Percentiles rank a stretch among this genome's conserved stretches.
Evolutionary conservation across 2,888 invertebrate genomes (phyloP).

Genomic region (Pecten maximus): DNA sequence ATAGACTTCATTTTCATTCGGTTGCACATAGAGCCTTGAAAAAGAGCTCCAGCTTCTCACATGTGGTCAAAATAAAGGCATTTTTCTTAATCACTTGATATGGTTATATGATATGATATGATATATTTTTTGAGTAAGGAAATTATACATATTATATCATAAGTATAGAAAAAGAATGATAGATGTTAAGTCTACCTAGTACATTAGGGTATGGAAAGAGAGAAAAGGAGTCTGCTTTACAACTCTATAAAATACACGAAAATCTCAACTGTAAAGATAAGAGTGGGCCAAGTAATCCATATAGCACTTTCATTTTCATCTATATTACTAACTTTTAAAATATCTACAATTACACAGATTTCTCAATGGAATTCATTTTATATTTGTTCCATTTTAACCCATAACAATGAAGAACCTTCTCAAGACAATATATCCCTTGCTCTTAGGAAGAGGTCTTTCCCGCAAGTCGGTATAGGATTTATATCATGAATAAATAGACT

Average conservation of each 20-base stretch:
- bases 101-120: no score
- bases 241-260: not conserved
- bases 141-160: no score
- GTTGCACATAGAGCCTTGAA: no score
- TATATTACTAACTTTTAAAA: not conserved
- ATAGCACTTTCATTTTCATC: not conserved
- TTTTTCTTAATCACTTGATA: no score
- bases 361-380: not conserved
- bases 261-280: not conserved
- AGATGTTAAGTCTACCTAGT: no score
- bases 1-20: no score
- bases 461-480: not conserved
- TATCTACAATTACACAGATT: not conserved
- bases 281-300: not conserved
- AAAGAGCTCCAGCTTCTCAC: no score
- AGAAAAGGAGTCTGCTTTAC: not conserved
- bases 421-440: not conserved
- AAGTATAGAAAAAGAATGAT: no score
- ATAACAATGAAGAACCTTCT: not conserved
- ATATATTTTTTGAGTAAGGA: no score
- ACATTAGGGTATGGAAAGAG: no score
- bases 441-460: not conserved
- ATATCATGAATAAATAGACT: not conserved
- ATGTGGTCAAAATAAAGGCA: no score
- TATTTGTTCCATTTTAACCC: not conserved